Base-by-base conservation (phyloP, 1,140 invertebrate species). In the Habropoda laboriosa region DNA sequence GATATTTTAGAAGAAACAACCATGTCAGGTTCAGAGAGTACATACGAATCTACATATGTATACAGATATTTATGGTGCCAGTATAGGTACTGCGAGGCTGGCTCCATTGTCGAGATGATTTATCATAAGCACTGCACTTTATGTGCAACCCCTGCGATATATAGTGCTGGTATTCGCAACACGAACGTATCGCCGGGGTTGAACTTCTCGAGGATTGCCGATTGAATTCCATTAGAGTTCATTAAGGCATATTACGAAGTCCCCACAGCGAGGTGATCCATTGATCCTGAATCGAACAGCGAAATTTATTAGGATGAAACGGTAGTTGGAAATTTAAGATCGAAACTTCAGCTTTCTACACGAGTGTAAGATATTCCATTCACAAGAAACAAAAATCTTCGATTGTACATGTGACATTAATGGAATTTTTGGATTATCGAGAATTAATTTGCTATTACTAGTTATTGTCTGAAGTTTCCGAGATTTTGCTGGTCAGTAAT, bases 81-180 rank as follows among this genome's bases (percentile, higher is more conserved):
- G 51, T 38, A 57, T 79, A 68, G 79, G 67, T 77, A 81, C 18
- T 40, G 35, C 42, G 66, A 42, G 45, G 76, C 76, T 80, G 60
- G 42, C 73, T 78, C 85, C 75, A 85, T 87, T 88, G 83, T 81
- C 79, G 38, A 60, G 60, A 84, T 84, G 60, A 89, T 90, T 84
- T 85, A 89, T 90, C 86, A 87, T 86, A 85, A 81, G 75, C 74
- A 55, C 42, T 72, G 85, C 72, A 80, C 76, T 86, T 80, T 74
- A 72, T 60, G 57, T 66, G 45, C 66, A 60, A 71, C 24, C 49
- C 16, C 60, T 10, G 49, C 51, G 30, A 82, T 84, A 57, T 74
- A 75, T 42, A 27, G 47, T 30, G 27, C 30, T 51, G 66, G 61
- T 77, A 86, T 85, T 85, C 60, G 66, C 76, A 55, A 70, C 76